A percentile compares a stretch with the other conserved stretches of the same genome.
Conservation (phyloP, 2,888 invertebrate species). For the Teleogryllus oceanicus region DNA sequence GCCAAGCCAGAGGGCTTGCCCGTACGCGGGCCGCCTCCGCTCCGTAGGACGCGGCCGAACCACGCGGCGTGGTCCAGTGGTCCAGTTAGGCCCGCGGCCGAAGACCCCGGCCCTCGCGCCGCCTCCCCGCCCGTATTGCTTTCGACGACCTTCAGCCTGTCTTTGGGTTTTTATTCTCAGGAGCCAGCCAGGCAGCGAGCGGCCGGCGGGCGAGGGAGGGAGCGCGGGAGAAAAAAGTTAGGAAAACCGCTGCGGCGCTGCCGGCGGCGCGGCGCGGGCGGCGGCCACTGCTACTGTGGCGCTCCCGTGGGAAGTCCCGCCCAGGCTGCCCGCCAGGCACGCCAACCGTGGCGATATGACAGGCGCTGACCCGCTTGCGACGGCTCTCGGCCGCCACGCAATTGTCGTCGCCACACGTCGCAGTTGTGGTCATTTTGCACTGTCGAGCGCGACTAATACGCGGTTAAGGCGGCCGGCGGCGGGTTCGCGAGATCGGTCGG, state of each 20-base stretch:
- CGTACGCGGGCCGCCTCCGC: not conserved
- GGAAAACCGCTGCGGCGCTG: not conserved
- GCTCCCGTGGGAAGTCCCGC: conserved; percentile 1
- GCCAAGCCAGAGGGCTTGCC: too few species aligned
- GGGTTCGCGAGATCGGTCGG: too few species aligned
- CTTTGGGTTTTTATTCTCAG: conserved; percentile 6
- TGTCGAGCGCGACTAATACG: too few species aligned
- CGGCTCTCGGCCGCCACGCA: too few species aligned
- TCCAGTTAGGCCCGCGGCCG: conserved; percentile 10
- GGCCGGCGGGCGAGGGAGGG: not conserved
- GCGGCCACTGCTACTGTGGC: not conserved
- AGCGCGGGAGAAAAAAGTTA: not conserved
- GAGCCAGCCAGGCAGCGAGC: not conserved
- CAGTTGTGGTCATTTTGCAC: too few species aligned
- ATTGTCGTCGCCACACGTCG: too few species aligned
- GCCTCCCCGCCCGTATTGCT: not conserved
- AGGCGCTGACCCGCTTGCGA: too few species aligned
- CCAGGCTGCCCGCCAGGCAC: not conserved
- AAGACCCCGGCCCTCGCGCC: not conserved
- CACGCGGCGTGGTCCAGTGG: conserved; percentile 18
- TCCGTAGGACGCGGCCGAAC: not conserved
- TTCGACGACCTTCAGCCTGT: conserved; percentile 7
- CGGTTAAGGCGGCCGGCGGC: too few species aligned
- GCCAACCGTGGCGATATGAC: too few species aligned
- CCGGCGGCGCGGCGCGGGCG: not conserved